Conservation (phyloP, 2,888 invertebrate genomes). For the Rhamnusium bicolor region DNA sequence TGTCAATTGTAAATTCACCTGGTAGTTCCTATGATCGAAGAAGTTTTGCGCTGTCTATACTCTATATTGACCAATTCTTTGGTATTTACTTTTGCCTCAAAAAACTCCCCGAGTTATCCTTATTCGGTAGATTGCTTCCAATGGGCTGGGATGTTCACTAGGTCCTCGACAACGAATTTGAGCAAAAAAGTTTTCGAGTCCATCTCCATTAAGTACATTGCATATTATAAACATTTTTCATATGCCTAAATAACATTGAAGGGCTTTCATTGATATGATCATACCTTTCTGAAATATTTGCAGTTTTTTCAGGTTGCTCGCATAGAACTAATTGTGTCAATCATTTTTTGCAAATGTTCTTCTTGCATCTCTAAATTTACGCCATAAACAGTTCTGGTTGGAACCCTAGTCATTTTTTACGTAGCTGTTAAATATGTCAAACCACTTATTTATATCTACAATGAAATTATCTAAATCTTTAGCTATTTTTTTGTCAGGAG, state of each 20-base stretch:
- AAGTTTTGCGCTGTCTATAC: too few species aligned
- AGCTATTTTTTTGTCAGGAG: background rate
- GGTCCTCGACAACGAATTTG: conserved; percentile 1
- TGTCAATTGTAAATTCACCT: too few species aligned
- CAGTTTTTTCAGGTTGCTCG: background rate
- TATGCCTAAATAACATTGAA: background rate
- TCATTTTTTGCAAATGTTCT: background rate
- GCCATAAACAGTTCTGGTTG: background rate
- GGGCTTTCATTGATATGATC: background rate
- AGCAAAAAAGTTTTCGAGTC: background rate
- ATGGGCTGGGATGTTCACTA: background rate
- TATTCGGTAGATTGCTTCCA: background rate
- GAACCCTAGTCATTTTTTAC: background rate
- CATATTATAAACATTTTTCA: background rate
- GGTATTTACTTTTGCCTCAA: background rate
- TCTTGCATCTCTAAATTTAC: background rate
- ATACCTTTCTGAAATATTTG: background rate
- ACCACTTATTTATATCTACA: background rate
- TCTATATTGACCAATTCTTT: background rate
- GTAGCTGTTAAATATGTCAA: background rate
- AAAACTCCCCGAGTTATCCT: background rate
- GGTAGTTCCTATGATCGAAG: too few species aligned
- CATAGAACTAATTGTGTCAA: background rate
- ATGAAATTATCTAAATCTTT: background rate
- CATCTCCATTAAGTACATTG: background rate